Evolutionary conservation across 1,140 invertebrate species (phyloP), one percentile per base, ranked within the genome.

Genomic region (Temnothorax nylanderi): DNA sequence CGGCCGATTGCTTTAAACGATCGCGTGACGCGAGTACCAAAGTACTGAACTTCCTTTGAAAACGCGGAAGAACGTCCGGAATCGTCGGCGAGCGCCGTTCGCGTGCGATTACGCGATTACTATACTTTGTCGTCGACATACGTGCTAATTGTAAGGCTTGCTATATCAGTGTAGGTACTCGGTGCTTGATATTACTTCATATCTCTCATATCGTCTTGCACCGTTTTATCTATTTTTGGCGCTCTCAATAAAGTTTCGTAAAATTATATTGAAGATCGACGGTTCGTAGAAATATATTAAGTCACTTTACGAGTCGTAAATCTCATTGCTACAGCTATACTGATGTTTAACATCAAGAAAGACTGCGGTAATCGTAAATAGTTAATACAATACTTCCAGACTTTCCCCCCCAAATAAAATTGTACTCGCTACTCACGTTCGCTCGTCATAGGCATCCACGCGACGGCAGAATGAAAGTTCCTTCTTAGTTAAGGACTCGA

Each of bases 1-100:
- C 47, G 62, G 47, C 32, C 78, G 78, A 82, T 82, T 72, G 80
- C 80, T 74, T 47, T 32, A 26, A 58, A 82, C 67, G 54, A 74
- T 82, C 67, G 67, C 80, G 80, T 81, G 75, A 72, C 44, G 44
- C 47, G 65, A 49, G n/a, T 21, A 54, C 18, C 51, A 3, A 78
- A 69, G 62, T 81, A 76, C 37, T 49, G 6, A 41, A 34, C n/a
- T 69, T 74, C 21, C 54, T 62, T 69, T 69, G 32, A 44, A 82
- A 82, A n/a, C n/a, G 64, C 85, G 54, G 85, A 74, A 82, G 32
- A 58, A 72, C 54, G 8, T 32, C 8, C 18, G 11, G 41, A 74
- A 82, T 74, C 54, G 41, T 74, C 51, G 67, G 47, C 60, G 16
- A 82, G 34, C 41, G 49, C 26, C 11, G 44, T 56, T 56, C 34